These are phyloP conservation scores for Coleophora flavipennella DNA, from an alignment of 2,888 invertebrate species.

Conservation along the genomic window DNA sequence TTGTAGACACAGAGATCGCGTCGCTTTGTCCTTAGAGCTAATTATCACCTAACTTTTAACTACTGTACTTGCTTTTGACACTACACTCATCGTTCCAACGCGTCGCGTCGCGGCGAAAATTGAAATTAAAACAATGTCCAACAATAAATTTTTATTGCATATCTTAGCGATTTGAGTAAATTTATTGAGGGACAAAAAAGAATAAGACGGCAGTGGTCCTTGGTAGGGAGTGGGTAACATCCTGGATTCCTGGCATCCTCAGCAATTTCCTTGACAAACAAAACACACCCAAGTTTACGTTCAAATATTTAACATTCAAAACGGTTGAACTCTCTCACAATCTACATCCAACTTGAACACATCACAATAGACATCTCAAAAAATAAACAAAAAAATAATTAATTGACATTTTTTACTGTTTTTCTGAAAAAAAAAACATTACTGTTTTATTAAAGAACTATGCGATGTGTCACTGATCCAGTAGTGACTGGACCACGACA, in stretches of 20 bases:
- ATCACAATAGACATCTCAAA: not conserved
- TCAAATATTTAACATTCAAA: not conserved
- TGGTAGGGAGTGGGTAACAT: conserved; percentile 13
- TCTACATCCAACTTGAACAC: not conserved
- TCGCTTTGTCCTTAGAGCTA: no score
- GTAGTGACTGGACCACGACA: no score
- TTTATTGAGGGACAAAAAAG: conserved; percentile 18
- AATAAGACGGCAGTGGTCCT: conserved; percentile 19
- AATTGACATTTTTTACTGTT: no score
- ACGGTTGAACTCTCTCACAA: not conserved
- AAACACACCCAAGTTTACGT: conserved; percentile 28
- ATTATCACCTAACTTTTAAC: conserved; percentile 11
- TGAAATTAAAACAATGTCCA: conserved; percentile 10
- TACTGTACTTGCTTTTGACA: conserved; percentile 12
- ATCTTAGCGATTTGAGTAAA: conserved; percentile 13
- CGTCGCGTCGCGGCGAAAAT: conserved; percentile 13
- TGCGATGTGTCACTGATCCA: no score
- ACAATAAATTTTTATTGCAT: conserved; percentile 15
- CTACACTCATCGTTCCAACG: conserved; percentile 13
- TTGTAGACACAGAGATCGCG: no score
- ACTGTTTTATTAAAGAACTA: no score
- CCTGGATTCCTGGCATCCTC: conserved; percentile 27
- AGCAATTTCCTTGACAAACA: conserved; percentile 51
- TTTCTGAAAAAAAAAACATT: no score
- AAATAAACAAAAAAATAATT: no score